Evolutionary conservation across 2,888 invertebrate species (phyloP), one percentile per base, ranked within the genome.

Genomic region (Eustalomyia histrio): DNA sequence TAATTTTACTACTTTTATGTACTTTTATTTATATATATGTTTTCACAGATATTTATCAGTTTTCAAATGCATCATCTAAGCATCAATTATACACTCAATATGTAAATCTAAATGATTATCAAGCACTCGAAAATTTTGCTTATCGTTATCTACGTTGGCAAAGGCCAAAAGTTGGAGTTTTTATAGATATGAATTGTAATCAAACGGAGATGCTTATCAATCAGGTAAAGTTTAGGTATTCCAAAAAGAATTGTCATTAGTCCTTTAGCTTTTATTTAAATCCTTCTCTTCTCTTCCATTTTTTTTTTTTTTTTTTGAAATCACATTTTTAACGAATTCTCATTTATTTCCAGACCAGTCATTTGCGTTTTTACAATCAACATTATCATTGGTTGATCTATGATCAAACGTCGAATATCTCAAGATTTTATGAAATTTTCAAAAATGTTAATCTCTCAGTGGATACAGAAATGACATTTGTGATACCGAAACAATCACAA

Each of bases 401-500:
- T 52, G 88, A 88, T 68, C 72, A 82, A 2, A 0, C 17, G 0
- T 80, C 83, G 0, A 85, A 87, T 55, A 63, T 85, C 29, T 63
- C 52, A 1, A 64, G 82, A 12, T 80, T 89, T 55, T 78, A 35
- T 0, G 35, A 79, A 0, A 80, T 85, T 0, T 88, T 90, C 61
- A 63, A 39, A 9, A 64, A 82, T 3, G 84, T 84, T 7, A 88
- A 88, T 84, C 85, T 90, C 1, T 86, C 87, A 8, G 68, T 90
- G 4, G 87, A 89, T 83, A 86, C 89, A 0, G 86, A 90, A 72
- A 61, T 90, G 2, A 87, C 85, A 0, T 90, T 86, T 74, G 83
- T 86, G 0, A 58, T 74, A 4, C 71, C 35, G 7, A 71, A 83
- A 9, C 7, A 53, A 5, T 35, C 16, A 12, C 52, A 76, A 17